A percentile compares a stretch with the other conserved stretches of the same genome.
phyloP scores from a whole-genome alignment of 1,140 invertebrate species.

The Chymomyza costata region DNA sequence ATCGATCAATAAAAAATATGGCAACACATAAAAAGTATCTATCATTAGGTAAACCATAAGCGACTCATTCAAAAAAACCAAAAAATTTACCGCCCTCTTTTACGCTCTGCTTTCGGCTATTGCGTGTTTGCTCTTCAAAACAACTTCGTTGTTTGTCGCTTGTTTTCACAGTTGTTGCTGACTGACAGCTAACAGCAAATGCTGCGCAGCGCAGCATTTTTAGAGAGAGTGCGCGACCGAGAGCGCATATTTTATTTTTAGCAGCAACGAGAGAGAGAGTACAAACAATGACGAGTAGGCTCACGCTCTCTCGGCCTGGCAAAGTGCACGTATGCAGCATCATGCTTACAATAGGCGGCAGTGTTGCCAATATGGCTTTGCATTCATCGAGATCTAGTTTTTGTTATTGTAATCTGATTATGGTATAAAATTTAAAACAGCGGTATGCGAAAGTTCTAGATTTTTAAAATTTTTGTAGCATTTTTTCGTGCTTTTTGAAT shows the following conservation, averaged over 20 bases:
- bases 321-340: slow-evolving; percentile 58
- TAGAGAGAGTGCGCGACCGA: slow-evolving; percentile 27
- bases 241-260: slow-evolving; percentile 38
- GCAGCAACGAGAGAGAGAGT: slow-evolving; percentile 27
- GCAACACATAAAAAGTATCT: slow-evolving; percentile 29
- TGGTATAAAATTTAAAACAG: no score
- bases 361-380: no score
- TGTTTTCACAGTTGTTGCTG: slow-evolving; percentile 45
- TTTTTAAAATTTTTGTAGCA: no score
- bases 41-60: no score
- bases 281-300: neutral
- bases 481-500: no score
- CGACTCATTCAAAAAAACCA: no score
- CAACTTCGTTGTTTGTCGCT: slow-evolving; percentile 21
- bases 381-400: no score
- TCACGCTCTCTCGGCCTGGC: slow-evolving; percentile 30
- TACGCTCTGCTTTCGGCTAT: neutral
- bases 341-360: no score
- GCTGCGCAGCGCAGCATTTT: slow-evolving; percentile 58
- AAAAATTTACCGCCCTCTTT: slow-evolving; percentile 15
- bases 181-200: slow-evolving; percentile 52
- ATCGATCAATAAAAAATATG: slow-evolving; percentile 13
- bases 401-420: no score
- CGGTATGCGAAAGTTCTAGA: no score
- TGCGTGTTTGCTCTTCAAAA: no score